phyloP scores from a whole-genome alignment of 2,797 vertebrate species.

The Gymnodraco acuticeps region DNA sequence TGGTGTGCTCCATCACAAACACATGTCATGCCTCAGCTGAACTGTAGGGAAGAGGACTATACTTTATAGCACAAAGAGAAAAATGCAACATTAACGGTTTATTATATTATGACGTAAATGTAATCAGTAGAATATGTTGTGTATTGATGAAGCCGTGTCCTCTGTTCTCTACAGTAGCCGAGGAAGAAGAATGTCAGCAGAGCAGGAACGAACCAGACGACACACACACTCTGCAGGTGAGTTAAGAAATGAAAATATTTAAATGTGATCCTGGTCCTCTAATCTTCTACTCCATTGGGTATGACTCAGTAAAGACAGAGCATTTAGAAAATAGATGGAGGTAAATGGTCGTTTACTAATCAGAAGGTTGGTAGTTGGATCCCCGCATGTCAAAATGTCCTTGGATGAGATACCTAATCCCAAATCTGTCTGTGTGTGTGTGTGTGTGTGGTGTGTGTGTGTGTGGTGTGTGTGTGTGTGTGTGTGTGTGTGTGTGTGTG shows the following conservation, averaged over 20 bases:
- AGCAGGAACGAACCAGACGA: background rate
- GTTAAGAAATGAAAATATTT: background rate
- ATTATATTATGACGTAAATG: no score
- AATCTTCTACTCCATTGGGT: background rate
- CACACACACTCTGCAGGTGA: slow-evolving; percentile 35
- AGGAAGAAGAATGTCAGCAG: background rate
- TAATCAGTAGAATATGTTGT: background rate
- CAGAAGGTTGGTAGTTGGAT: no score
- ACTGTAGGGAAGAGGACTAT: background rate
- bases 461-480: no score
- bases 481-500: no score
- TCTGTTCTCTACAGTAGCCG: background rate
- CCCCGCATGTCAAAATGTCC: no score
- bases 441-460: no score
- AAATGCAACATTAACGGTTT: background rate
- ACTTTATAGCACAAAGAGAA: background rate
- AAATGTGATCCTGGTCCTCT: background rate
- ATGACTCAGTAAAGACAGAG: no score
- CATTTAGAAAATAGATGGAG: no score
- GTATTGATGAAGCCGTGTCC: background rate
- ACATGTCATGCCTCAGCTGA: background rate
- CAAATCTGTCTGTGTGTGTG: no score
- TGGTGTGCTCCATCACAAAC: background rate
- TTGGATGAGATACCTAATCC: no score
- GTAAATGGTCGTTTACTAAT: no score